phyloP scores from a whole-genome alignment of 1,140 invertebrate species.

The Psix sp. region DNA sequence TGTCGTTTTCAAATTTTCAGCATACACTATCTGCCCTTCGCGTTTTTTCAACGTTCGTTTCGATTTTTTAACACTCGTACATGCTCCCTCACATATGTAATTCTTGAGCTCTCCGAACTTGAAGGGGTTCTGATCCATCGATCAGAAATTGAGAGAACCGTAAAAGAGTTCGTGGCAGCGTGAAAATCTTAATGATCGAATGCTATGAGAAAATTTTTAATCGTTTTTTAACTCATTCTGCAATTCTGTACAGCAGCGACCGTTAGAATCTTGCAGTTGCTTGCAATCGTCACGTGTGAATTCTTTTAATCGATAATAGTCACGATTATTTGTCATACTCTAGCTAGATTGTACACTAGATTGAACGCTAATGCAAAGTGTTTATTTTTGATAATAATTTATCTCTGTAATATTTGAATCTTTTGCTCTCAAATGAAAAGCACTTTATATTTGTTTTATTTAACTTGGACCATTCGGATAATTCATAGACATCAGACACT shows the following conservation, averaged over 20 bases:
- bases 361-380: too few relatives aligned
- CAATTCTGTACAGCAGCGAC: conserved; percentile 24
- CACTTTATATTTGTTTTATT: too few relatives aligned
- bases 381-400: too few relatives aligned
- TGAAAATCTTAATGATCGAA: conserved; percentile 76
- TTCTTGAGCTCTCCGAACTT: conserved; percentile 40
- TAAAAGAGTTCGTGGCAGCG: conserved; percentile 73
- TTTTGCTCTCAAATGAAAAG: too few relatives aligned
- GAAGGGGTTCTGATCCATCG: conserved; percentile 72
- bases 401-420: too few relatives aligned
- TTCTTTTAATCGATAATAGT: too few relatives aligned
- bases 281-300: not conserved
- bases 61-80: conserved; percentile 43
- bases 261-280: conserved; percentile 27
- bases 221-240: conserved; percentile 65
- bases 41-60: conserved; percentile 40
- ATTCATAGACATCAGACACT: too few relatives aligned
- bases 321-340: too few relatives aligned
- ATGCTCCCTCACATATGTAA: conserved; percentile 59
- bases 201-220: conserved; percentile 73
- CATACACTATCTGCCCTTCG: conserved; percentile 53
- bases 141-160: conserved; percentile 65
- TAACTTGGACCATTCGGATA: too few relatives aligned
- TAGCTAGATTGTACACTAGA: too few relatives aligned
- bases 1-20: conserved; percentile 63